These are phyloP conservation scores for Heliconius himera DNA, from an alignment of 1,140 invertebrate genomes.

Conservation along the genomic window DNA sequence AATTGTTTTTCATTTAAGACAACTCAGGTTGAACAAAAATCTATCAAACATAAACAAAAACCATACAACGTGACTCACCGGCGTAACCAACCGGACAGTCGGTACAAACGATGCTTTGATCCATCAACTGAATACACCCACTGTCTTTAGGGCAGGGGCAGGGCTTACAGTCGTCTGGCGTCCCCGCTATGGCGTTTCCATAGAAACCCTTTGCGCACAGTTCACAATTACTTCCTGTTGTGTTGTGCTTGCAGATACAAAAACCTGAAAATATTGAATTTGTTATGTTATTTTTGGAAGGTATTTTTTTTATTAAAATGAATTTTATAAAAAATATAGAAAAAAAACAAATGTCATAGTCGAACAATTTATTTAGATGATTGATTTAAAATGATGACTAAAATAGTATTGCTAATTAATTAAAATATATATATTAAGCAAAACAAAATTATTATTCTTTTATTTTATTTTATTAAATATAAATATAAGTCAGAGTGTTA, in stretches of 20 bases:
- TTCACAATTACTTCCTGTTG: slow-evolving; percentile 97
- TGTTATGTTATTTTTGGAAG: neutral
- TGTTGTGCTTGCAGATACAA: slow-evolving; percentile 98
- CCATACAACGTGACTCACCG: slow-evolving; percentile 81
- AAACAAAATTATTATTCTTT: too few species aligned
- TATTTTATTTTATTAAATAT: too few species aligned
- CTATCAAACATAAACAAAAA: neutral
- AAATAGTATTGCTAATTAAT: too few species aligned
- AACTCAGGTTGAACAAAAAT: neutral
- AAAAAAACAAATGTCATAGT: neutral
- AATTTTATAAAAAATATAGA: neutral
- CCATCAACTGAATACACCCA: slow-evolving; percentile 93
- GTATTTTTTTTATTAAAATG: too few species aligned
- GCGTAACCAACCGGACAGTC: slow-evolving; percentile 97
- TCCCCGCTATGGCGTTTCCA: slow-evolving; percentile 95
- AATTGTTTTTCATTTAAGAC: neutral
- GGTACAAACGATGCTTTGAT: slow-evolving; percentile 93
- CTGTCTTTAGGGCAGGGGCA: slow-evolving; percentile 98
- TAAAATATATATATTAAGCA: too few species aligned
- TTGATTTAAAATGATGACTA: too few species aligned
- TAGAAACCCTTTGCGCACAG: slow-evolving; percentile 96
- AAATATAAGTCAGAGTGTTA: too few species aligned
- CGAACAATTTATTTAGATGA: too few species aligned
- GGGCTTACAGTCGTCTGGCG: slow-evolving; percentile 92
- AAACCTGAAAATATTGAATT: slow-evolving; percentile 83